Percentiles rank a stretch among this genome's conserved stretches.
Evolutionary conservation across 2,113 vertebrate genomes (phyloP).

Genomic region (Acinonyx jubatus): DNA sequence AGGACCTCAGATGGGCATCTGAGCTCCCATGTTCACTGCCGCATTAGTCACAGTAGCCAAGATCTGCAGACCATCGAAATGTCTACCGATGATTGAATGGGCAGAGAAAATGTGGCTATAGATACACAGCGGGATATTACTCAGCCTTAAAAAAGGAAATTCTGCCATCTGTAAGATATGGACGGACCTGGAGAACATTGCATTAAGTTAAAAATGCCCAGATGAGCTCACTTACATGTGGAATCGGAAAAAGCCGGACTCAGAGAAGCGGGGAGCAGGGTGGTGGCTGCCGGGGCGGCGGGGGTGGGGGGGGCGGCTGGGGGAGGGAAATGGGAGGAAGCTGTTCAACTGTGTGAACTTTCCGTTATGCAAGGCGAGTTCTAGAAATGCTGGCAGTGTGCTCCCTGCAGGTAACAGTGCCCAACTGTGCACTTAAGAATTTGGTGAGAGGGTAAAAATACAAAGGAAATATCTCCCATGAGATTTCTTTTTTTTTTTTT

Average conservation of each 20-base stretch:
- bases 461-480: neutral
- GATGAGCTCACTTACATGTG: neutral
- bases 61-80: neutral
- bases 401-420: fast-evolving
- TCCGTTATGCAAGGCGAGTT: neutral
- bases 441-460: neutral
- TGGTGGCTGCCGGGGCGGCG: neutral
- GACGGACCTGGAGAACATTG: neutral
- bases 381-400: fast-evolving
- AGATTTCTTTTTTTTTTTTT: neutral
- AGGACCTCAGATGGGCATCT: neutral
- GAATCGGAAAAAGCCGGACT: neutral
- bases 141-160: neutral
- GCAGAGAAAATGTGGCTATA: fast-evolving
- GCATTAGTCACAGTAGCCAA: neutral
- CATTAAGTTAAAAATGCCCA: neutral
- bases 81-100: fast-evolving
- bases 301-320: fast-evolving
- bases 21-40: neutral
- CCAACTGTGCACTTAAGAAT: fast-evolving
- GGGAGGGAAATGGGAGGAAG: neutral
- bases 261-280: neutral
- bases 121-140: neutral
- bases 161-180: neutral
- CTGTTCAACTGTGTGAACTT: fast-evolving